These are phyloP conservation scores for Crotalus helleri DNA, from an alignment of 2,113 vertebrate species.

Conservation along the genomic window DNA sequence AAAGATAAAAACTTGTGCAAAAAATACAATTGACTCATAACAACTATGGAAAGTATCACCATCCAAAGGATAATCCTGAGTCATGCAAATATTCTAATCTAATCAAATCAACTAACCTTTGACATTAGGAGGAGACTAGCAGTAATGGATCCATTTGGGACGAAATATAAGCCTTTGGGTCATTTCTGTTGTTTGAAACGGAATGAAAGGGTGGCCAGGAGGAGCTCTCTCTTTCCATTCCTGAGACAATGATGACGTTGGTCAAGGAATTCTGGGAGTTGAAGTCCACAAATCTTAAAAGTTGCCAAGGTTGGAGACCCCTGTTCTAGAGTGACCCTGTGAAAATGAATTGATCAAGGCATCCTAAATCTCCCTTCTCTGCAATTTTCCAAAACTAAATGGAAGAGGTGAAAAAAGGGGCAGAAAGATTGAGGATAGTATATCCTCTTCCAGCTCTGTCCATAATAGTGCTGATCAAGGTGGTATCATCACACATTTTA, in stretches of 20 bases:
- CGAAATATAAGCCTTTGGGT: not conserved
- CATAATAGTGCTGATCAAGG: not conserved
- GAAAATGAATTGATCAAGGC: not conserved
- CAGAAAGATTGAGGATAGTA: not conserved
- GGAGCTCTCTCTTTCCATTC: not conserved
- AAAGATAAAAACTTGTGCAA: not conserved
- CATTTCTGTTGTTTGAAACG: not conserved
- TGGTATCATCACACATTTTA: not conserved
- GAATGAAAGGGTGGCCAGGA: not conserved
- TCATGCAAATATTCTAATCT: not conserved
- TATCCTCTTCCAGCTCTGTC: not conserved
- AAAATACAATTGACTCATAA: slow-evolving; percentile 22
- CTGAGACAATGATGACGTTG: not conserved
- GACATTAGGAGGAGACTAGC: not conserved
- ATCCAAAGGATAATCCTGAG: slow-evolving; percentile 50
- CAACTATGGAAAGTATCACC: slow-evolving; percentile 66
- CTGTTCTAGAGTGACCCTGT: not conserved
- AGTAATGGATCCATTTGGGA: not conserved
- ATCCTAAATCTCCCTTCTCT: not conserved
- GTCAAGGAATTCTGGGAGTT: too few relatives aligned
- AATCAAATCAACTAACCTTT: not conserved
- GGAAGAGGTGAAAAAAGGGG: not conserved
- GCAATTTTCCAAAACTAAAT: not conserved
- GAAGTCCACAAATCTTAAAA: too few relatives aligned
- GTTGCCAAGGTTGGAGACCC: too few relatives aligned